These are phyloP conservation scores for Rhizoglyphus robini DNA, from an alignment of 1,140 invertebrate genomes.

Conservation along the genomic window DNA sequence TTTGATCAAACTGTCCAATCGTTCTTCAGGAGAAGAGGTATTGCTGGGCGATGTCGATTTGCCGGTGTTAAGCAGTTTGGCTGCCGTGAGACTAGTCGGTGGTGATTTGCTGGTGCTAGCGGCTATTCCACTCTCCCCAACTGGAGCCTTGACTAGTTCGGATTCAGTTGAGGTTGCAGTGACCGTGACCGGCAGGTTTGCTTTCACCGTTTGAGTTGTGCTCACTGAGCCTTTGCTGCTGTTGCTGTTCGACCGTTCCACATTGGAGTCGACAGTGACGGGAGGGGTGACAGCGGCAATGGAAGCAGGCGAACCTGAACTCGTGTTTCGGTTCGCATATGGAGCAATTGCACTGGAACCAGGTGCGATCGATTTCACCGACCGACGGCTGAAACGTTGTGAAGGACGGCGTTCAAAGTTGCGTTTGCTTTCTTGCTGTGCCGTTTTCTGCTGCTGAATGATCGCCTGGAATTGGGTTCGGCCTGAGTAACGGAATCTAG, in stretches of 20 bases:
- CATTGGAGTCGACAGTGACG: background rate
- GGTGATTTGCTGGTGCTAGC: background rate
- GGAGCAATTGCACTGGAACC: background rate
- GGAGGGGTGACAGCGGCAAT: background rate
- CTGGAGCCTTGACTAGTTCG: slow-evolving; percentile 4
- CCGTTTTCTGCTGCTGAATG: slow-evolving; percentile 68
- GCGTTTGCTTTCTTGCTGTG: slow-evolving; percentile 79
- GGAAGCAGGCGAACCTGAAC: background rate
- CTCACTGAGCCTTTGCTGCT: background rate
- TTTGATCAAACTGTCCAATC: slow-evolving; percentile 48
- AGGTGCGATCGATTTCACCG: slow-evolving; percentile 11
- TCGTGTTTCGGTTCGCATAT: background rate
- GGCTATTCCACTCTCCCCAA: background rate
- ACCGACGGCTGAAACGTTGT: slow-evolving; percentile 66
- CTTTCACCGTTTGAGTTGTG: background rate
- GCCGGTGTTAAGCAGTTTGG: background rate
- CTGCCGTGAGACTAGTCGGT: too few species aligned
- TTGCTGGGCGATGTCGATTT: slow-evolving; percentile 9
- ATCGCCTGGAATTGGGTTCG: slow-evolving; percentile 87
- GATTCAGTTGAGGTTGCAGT: background rate
- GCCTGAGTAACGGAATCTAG: slow-evolving; percentile 42
- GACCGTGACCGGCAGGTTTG: background rate
- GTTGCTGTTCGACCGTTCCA: background rate
- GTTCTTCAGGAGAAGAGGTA: slow-evolving; percentile 36
- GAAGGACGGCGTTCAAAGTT: slow-evolving; percentile 87